Evolutionary conservation across 2,888 invertebrate genomes (phyloP), one percentile per base, ranked within the genome.

Genomic region (Anarsia innoxiella): DNA sequence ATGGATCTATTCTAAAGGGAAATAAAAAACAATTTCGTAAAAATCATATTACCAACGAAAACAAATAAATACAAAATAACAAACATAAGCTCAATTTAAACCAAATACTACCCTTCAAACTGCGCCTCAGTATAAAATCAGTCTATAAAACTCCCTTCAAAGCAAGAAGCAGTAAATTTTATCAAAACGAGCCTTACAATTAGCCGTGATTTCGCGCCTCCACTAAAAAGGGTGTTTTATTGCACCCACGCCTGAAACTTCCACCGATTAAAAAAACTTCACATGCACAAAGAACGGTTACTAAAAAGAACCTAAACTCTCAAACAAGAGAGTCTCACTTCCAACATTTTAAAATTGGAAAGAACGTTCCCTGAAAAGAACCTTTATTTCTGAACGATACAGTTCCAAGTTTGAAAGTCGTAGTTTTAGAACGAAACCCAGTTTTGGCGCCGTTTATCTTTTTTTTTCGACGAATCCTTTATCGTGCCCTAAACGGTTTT

Each of bases 161-260:
- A 43, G 35, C 45, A 44, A 35, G 35, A 31, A 41, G 46, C 49
- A 58, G 60, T 66, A 67, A 65, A 65, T 72, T 66, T 60, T 60
- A 61, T 66, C 59, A 60, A 59, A 69, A 71, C 67, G 67, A 66
- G 60, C 55, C 57, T 19, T 59, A 64, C 66, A 72, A 74, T 75
- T 71, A 70, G 62, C 61, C 50, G 65, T 65, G 71, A 70, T 73
- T 75, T 72, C 56, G 60, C 66, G 66, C 69, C 62, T 65, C 59
- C 48, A 57, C 57, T 61, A 54, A n/a, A n/a, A n/a, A 57, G 65
- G 64, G 63, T 72, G 66, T 70, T 73, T 70, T 72, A 74, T 71
- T 67, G 56, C 62, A 45, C 51, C 53, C 58, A 58, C 59, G 12
- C 32, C 13, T 41, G 46, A 60, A 64, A 66, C 45, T 65, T 66